A percentile compares a stretch with the other conserved stretches of the same genome.
Evolutionary conservation across 2,113 vertebrate species (phyloP).

Genomic region (Gorsachius goisagi): DNA sequence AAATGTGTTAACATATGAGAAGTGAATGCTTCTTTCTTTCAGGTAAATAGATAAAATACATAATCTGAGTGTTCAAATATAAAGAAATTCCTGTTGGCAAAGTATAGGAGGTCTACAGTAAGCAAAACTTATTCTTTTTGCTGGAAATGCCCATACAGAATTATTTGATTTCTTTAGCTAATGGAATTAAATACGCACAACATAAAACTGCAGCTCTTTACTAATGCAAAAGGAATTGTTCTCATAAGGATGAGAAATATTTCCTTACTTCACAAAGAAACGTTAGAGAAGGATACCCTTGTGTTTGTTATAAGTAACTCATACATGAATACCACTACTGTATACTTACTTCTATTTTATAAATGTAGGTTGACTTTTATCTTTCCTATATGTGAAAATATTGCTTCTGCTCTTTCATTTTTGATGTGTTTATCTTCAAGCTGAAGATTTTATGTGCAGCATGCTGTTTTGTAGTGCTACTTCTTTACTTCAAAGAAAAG

Average conservation of each 20-base stretch:
- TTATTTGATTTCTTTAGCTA: background rate
- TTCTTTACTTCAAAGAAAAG: background rate
- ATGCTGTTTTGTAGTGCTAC: background rate
- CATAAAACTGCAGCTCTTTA: background rate
- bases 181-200: background rate
- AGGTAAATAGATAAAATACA: background rate
- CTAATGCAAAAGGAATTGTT: background rate
- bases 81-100: background rate
- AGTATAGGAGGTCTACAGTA: background rate
- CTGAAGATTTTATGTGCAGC: background rate
- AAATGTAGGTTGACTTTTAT: background rate
- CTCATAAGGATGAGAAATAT: background rate
- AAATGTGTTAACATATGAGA: background rate
- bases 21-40: background rate
- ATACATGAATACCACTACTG: background rate
- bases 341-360: background rate
- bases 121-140: background rate
- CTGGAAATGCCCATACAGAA: background rate
- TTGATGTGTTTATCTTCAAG: background rate
- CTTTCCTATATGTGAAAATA: background rate
- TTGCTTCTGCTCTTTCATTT: background rate
- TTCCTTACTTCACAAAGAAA: background rate
- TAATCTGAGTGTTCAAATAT: background rate
- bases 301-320: background rate
- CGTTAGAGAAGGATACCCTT: background rate